Percentiles rank a stretch among this genome's conserved stretches.
These are phyloP conservation scores for Montipora efflorescens DNA, from an alignment of 64 coral and sea anemone genomes.

Conservation along the genomic window DNA sequence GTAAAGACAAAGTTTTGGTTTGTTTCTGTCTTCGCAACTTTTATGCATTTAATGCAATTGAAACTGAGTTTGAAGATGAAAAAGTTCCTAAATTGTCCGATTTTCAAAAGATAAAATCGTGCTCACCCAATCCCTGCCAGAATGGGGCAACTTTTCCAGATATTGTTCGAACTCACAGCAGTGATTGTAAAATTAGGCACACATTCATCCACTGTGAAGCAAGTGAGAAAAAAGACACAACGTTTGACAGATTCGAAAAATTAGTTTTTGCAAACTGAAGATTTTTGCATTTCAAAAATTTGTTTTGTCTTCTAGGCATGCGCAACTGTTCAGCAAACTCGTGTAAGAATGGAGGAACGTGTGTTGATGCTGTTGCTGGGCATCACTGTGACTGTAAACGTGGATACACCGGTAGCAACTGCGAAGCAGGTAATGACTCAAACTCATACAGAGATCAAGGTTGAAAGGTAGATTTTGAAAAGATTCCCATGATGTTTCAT, in stretches of 20 bases:
- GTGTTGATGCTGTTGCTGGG: constrained; percentile 33
- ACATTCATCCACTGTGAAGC: not conserved
- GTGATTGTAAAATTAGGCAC: constrained; percentile 22
- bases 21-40: too few relatives aligned
- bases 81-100: too few relatives aligned
- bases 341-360: constrained; percentile 61
- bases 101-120: too few relatives aligned
- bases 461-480: too few relatives aligned
- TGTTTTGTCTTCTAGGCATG: not conserved
- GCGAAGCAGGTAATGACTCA: constrained; percentile 40
- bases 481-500: too few relatives aligned
- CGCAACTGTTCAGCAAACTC: constrained; percentile 34
- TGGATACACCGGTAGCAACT: constrained; percentile 64
- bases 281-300: too few relatives aligned
- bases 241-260: too few relatives aligned
- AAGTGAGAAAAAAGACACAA: not conserved
- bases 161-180: not conserved
- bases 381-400: constrained; percentile 39
- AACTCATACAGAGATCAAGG: not conserved
- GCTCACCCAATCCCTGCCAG: not conserved
- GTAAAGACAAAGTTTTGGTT: too few relatives aligned
- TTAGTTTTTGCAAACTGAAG: too few relatives aligned
- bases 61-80: too few relatives aligned
- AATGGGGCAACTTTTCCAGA: constrained; percentile 40
- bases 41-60: too few relatives aligned